Base-by-base conservation (phyloP, 1,140 invertebrate genomes). In the Agrypnia vestita region DNA sequence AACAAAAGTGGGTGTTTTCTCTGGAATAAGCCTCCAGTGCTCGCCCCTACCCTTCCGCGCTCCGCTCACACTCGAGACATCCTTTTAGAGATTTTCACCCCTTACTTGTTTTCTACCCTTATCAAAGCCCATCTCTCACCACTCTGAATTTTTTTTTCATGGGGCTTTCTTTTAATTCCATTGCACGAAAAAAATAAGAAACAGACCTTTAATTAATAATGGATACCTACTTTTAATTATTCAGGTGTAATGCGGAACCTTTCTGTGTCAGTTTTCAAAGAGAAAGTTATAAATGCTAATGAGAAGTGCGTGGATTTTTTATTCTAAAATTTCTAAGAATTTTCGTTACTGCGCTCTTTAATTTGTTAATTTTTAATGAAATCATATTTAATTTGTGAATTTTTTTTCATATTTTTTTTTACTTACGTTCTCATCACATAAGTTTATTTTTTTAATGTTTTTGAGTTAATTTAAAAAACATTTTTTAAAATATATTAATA, bases 61-160 rank as follows among this genome's bases (percentile, higher is more conserved):
- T 6, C 25, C 25, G 25, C 25, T 35, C 25, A 35, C 12, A 35
- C 25, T 62, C 59, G 59, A 62, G 25, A 62, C 59, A 25, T 8
- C 12, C 59, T 62, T 13, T 62, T 12, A 62, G 59, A 62, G 59
- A 62, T 62, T 62, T 62, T 25, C 59, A 62, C 59, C 59, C 25
- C 59, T 25, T 62, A 19, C 59, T 62, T 62, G 59, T 62, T 62
- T 62, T 62, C 17, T 25, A 62, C 59, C 59, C 59, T 62, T 62
- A 62, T 62, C 59, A 62, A 62, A 25, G 4, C 17, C 12, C 59
- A 13, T 7, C 19, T 62, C 59, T 62, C 59, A 62, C 59, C 59
- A 13, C 59, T 19, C 59, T 13, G 12, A 35, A 8, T 12, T 25
- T 21, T 35, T n/a, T 62, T 62, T 62, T 62, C 15, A 62, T 11